Evolutionary conservation across 2,888 invertebrate species (phyloP).

Genomic region (Hybos culiciformis): DNA sequence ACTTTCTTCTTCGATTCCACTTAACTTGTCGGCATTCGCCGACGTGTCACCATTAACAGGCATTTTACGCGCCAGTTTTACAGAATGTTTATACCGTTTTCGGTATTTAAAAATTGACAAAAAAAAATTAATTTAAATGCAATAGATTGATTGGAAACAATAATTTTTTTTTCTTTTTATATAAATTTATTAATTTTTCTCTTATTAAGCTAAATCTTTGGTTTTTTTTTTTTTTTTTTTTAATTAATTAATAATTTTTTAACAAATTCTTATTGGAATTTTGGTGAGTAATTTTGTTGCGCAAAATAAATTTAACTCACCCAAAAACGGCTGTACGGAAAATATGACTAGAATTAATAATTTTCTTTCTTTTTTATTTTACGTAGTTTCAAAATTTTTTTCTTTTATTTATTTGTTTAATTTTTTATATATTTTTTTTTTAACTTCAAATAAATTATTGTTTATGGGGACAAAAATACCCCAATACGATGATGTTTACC

Average conservation of each 20-base stretch:
- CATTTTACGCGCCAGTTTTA: slow-evolving; percentile 23
- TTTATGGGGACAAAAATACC: slow-evolving; percentile 36
- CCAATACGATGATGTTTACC: slow-evolving; percentile 36
- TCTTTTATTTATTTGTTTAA: not conserved
- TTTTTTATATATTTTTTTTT: slow-evolving; percentile 1
- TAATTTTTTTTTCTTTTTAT: not conserved
- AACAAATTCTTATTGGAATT: too few species aligned
- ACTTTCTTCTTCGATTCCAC: slow-evolving; percentile 60
- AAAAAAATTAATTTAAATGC: not conserved
- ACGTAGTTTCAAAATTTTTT: not conserved
- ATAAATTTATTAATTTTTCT: not conserved
- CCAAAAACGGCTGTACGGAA: not conserved
- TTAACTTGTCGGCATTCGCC: slow-evolving; percentile 50
- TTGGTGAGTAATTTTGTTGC: too few species aligned
- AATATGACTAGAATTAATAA: not conserved
- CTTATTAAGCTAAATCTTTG: not conserved
- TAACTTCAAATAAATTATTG: slow-evolving; percentile 6
- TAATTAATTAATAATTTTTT: too few species aligned
- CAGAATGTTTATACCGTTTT: not conserved
- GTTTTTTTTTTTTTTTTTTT: not conserved
- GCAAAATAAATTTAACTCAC: not conserved
- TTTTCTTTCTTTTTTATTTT: not conserved
- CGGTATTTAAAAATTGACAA: not conserved
- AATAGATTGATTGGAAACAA: too few species aligned
- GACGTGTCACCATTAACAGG: slow-evolving; percentile 33